These are phyloP conservation scores for Clarias magur DNA, from an alignment of 2,113 vertebrate species.

Conservation along the genomic window DNA sequence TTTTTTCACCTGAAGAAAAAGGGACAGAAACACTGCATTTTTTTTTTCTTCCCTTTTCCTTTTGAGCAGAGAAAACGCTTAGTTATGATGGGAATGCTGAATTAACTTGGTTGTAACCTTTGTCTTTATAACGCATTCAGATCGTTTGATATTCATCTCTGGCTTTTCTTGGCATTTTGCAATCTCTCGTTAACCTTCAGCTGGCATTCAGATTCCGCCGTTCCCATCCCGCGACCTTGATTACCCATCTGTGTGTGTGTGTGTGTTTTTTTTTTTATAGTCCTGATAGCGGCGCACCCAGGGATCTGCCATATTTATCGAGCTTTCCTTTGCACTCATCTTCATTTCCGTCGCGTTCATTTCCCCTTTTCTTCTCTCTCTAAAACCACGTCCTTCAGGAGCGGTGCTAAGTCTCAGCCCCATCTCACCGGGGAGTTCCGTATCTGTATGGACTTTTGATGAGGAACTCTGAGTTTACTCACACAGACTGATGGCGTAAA, in stretches of 20 bases:
- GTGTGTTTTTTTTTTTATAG: background rate
- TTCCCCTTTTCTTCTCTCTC: conserved; percentile 19
- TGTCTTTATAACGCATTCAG: conserved; percentile 19
- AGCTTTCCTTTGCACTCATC: conserved; percentile 18
- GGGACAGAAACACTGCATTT: background rate
- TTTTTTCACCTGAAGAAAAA: background rate
- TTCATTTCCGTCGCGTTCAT: conserved; percentile 18
- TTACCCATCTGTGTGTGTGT: conserved; percentile 36
- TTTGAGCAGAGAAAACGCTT: background rate
- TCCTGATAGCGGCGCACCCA: conserved; percentile 12
- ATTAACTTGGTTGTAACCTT: conserved; percentile 19
- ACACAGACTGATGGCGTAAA: background rate
- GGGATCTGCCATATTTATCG: conserved; percentile 21
- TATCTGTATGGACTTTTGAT: conserved; percentile 1
- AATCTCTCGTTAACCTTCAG: conserved; percentile 51
- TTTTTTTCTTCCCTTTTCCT: no score
- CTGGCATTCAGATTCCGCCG: conserved; percentile 49
- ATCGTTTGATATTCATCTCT: conserved; percentile 40
- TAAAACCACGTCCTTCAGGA: background rate
- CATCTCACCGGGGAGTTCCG: background rate
- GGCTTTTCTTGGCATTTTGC: conserved; percentile 50
- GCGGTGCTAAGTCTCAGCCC: background rate
- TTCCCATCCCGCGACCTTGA: conserved; percentile 44
- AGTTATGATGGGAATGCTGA: background rate
- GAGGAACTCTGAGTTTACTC: conserved; percentile 1